These are phyloP conservation scores for Herpailurus yagouaroundi DNA, from an alignment of 2,113 vertebrate species.

Conservation along the genomic window DNA sequence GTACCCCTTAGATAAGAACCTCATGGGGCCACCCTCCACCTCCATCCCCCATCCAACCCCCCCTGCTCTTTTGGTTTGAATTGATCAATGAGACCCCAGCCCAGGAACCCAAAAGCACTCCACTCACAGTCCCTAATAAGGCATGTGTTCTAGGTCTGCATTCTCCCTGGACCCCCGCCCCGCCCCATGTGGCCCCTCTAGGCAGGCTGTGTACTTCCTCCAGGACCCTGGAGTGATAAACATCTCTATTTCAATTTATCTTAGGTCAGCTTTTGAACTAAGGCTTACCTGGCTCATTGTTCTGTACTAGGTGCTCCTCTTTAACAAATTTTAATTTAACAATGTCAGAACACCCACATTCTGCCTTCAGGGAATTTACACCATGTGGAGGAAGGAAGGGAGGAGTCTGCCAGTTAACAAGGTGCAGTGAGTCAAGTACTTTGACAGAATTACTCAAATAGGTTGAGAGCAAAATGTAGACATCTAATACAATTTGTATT, in stretches of 20 bases:
- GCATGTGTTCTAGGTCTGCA: background rate
- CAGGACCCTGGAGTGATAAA: background rate
- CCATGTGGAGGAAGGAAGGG: too few species aligned
- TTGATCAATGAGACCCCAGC: background rate
- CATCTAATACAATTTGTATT: background rate
- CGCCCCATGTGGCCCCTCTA: background rate
- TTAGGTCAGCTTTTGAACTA: background rate
- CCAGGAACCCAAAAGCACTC: background rate
- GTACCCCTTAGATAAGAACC: background rate
- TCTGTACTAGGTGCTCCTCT: background rate
- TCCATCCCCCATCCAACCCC: too few species aligned
- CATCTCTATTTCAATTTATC: background rate
- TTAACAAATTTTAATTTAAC: constrained; percentile 1
- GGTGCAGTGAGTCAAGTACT: background rate
- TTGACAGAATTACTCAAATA: background rate
- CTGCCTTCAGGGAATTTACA: background rate
- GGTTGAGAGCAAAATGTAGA: background rate
- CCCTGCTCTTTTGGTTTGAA: background rate
- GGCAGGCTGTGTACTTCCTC: too few species aligned
- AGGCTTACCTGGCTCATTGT: background rate
- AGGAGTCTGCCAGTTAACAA: background rate
- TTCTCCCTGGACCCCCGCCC: background rate
- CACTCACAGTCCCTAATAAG: background rate
- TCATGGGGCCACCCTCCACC: background rate
- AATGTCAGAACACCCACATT: background rate